These are phyloP conservation scores for Sternarchorhynchus goeldii DNA, from an alignment of 2,797 vertebrate species.

Conservation along the genomic window DNA sequence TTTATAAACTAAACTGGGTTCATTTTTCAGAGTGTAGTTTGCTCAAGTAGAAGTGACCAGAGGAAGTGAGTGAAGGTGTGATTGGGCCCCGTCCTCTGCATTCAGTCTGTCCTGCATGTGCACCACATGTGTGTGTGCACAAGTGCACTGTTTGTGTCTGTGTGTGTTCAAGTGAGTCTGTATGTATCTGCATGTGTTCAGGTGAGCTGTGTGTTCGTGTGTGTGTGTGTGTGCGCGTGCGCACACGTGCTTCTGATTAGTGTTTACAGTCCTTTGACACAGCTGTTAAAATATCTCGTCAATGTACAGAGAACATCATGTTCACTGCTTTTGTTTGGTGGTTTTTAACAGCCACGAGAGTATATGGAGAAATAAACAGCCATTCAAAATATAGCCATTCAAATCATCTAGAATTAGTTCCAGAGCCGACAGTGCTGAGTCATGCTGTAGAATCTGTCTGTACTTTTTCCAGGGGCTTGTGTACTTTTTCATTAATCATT, in stretches of 20 bases:
- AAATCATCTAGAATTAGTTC: constrained; percentile 2
- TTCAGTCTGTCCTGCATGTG: too few relatives aligned
- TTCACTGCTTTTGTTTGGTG: not conserved
- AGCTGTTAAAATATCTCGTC: constrained; percentile 34
- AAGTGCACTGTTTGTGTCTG: constrained; percentile 40
- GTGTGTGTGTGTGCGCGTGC: constrained; percentile 70
- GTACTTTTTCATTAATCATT: too few relatives aligned
- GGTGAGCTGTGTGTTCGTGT: constrained; percentile 42
- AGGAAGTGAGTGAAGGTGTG: constrained; percentile 53
- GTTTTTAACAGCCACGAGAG: not conserved
- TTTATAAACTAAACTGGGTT: constrained; percentile 56
- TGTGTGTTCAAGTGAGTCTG: not conserved
- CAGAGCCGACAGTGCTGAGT: not conserved
- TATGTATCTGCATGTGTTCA: not conserved
- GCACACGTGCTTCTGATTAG: constrained; percentile 61
- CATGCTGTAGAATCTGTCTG: not conserved
- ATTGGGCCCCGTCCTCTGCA: too few relatives aligned
- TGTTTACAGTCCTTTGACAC: constrained; percentile 70
- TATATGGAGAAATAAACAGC: not conserved
- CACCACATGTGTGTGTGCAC: constrained; percentile 21
- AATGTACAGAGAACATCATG: not conserved
- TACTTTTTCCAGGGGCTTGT: not conserved
- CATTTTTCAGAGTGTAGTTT: constrained; percentile 53
- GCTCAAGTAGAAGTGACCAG: not conserved
- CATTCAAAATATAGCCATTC: not conserved